phyloP scores from a whole-genome alignment of 30 jellyfish, hydroid and myxozoan species.

The Cassiopea andromeda region DNA sequence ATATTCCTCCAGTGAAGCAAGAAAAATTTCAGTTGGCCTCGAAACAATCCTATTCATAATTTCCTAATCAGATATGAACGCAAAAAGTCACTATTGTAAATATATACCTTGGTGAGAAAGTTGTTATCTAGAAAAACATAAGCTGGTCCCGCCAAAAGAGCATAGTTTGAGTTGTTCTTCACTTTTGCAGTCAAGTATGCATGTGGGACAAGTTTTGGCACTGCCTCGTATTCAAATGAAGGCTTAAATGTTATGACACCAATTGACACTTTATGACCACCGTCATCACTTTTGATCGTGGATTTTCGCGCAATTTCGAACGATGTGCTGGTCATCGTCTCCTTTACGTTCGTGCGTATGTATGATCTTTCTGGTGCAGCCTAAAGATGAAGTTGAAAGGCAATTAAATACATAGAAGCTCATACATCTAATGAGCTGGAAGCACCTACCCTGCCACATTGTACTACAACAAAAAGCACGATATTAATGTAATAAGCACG shows the following conservation, averaged over 20 bases:
- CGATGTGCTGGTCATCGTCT: slow-evolving; percentile 87
- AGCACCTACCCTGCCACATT: no score
- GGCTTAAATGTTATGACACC: slow-evolving; percentile 83
- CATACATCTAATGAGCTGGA: no score
- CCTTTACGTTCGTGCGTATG: slow-evolving; percentile 53
- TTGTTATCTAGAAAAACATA: slow-evolving; percentile 91
- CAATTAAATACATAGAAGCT: no score
- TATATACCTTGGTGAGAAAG: slow-evolving; percentile 86
- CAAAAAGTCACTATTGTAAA: no score
- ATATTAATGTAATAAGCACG: no score
- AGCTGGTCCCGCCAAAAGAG: slow-evolving; percentile 93
- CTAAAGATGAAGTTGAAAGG: not conserved
- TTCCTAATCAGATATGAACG: not conserved
- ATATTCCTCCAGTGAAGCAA: no score
- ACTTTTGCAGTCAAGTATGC: slow-evolving; percentile 87
- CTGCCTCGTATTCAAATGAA: slow-evolving; percentile 75
- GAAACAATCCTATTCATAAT: not conserved
- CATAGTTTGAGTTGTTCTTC: slow-evolving; percentile 82
- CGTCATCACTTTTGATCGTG: slow-evolving; percentile 72
- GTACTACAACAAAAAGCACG: no score
- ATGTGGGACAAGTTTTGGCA: slow-evolving; percentile 90
- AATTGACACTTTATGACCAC: slow-evolving; percentile 87
- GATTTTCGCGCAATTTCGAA: slow-evolving; percentile 85
- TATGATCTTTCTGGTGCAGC: slow-evolving; percentile 21
- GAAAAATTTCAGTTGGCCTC: no score